Conservation (phyloP, 1,140 invertebrate genomes). For the Heterodera carotae region DNA sequence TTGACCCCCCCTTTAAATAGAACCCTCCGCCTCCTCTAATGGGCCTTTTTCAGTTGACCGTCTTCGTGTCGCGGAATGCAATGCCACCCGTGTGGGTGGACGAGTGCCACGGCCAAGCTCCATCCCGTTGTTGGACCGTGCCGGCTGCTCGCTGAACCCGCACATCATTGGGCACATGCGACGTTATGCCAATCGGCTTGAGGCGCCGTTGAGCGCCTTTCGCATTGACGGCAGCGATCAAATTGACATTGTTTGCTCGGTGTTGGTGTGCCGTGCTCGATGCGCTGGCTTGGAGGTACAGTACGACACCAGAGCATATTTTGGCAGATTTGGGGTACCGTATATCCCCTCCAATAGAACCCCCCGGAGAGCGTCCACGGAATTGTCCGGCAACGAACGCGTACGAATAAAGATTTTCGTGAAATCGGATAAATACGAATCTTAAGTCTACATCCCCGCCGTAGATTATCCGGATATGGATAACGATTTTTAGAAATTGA, state of each 20-base stretch:
- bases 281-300: constrained; percentile 8
- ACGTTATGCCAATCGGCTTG: constrained; percentile 38
- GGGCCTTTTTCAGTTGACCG: constrained; percentile 31
- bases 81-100: constrained; percentile 56
- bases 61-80: constrained; percentile 51
- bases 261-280: constrained; percentile 45
- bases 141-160: constrained; percentile 56
- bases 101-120: constrained; percentile 42
- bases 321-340: too few relatives aligned
- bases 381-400: too few relatives aligned
- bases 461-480: too few relatives aligned
- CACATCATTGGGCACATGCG: constrained; percentile 56
- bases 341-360: too few relatives aligned
- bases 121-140: constrained; percentile 42
- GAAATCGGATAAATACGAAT: too few relatives aligned
- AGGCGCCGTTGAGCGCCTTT: constrained; percentile 54
- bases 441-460: too few relatives aligned
- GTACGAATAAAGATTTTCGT: too few relatives aligned
- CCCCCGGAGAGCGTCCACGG: too few relatives aligned
- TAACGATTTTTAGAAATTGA: too few relatives aligned
- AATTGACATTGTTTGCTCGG: constrained; percentile 56
- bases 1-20: neutral
- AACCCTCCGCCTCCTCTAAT: neutral
- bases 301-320: too few relatives aligned
- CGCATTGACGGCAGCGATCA: constrained; percentile 57